Evolutionary conservation across 2,888 invertebrate genomes (phyloP).

Genomic region (Lasioglossum figueresi): DNA sequence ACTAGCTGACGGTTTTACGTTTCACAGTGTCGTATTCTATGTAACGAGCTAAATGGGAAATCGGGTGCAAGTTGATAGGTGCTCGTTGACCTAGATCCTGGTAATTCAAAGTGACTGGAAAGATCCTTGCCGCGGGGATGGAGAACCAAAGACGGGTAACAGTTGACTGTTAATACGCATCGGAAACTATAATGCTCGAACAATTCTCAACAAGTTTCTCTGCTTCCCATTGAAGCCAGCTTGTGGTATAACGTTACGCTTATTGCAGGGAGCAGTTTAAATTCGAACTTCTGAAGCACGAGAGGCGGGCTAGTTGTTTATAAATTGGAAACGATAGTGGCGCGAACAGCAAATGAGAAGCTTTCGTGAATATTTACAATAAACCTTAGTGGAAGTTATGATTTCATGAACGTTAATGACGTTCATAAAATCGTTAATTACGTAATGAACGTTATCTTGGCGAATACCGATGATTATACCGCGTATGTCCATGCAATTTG

Average conservation of each 20-base stretch:
- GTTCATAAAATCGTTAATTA: too few species aligned
- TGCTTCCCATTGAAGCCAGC: constrained; percentile 15
- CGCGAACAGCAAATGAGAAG: not conserved
- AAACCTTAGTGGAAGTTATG: too few species aligned
- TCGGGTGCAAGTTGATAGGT: constrained; percentile 48
- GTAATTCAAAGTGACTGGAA: constrained; percentile 46
- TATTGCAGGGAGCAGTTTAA: not conserved
- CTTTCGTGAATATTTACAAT: not conserved
- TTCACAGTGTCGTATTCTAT: constrained; percentile 40
- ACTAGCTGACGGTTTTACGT: constrained; percentile 34
- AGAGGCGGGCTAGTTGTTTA: not conserved
- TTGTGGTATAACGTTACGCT: not conserved
- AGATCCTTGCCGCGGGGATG: constrained; percentile 21
- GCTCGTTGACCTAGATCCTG: constrained; percentile 60
- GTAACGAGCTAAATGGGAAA: constrained; percentile 44
- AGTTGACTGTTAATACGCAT: constrained; percentile 30
- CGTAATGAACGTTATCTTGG: too few species aligned
- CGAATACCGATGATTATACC: too few species aligned
- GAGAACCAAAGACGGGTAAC: constrained; percentile 38
- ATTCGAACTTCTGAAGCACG: not conserved
- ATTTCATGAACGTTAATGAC: too few species aligned
- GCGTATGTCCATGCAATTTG: too few species aligned
- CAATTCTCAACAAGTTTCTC: constrained; percentile 19
- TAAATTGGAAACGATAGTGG: not conserved
- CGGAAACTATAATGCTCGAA: constrained; percentile 31